These are phyloP conservation scores for Lomographa bimaculata DNA, from an alignment of 2,888 invertebrate species.

Conservation along the genomic window DNA sequence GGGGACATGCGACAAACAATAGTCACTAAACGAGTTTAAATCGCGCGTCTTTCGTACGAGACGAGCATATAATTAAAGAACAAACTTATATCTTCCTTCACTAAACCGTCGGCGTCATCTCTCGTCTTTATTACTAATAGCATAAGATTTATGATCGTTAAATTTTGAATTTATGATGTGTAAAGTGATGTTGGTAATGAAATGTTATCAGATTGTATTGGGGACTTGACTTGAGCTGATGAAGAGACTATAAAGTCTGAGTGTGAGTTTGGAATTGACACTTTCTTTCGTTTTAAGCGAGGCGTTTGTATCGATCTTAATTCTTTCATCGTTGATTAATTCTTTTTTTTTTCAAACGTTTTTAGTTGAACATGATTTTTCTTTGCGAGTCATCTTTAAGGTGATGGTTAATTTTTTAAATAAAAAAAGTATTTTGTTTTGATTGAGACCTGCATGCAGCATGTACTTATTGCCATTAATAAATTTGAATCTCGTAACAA, in stretches of 20 bases:
- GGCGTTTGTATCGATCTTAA: slow-evolving; percentile 13
- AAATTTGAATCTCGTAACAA: too few relatives aligned
- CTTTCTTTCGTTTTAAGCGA: slow-evolving; percentile 14
- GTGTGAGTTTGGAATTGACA: slow-evolving; percentile 11
- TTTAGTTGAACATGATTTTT: too few relatives aligned
- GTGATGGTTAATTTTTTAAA: too few relatives aligned
- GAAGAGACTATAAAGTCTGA: slow-evolving; percentile 3
- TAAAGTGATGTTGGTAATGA: slow-evolving; percentile 20
- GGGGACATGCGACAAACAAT: slow-evolving; percentile 57
- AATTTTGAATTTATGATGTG: slow-evolving; percentile 21
- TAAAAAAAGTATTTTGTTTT: too few relatives aligned
- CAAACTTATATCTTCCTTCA: slow-evolving; percentile 34
- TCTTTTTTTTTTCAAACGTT: too few relatives aligned
- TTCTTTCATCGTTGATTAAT: too few relatives aligned
- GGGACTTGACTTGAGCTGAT: slow-evolving; percentile 9
- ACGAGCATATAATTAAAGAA: slow-evolving; percentile 66
- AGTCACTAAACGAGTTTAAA: slow-evolving; percentile 74
- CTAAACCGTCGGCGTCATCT: slow-evolving; percentile 17
- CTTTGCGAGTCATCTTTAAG: too few relatives aligned
- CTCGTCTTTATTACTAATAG: slow-evolving; percentile 26
- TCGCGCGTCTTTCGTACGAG: slow-evolving; percentile 64
- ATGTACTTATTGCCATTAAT: too few relatives aligned
- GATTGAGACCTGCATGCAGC: too few relatives aligned
- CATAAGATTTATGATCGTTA: slow-evolving; percentile 24
- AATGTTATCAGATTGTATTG: slow-evolving; percentile 17